A percentile compares a stretch with the other conserved stretches of the same genome.
Conservation (phyloP, 1,140 invertebrate species). For the Orchestia grillus region DNA sequence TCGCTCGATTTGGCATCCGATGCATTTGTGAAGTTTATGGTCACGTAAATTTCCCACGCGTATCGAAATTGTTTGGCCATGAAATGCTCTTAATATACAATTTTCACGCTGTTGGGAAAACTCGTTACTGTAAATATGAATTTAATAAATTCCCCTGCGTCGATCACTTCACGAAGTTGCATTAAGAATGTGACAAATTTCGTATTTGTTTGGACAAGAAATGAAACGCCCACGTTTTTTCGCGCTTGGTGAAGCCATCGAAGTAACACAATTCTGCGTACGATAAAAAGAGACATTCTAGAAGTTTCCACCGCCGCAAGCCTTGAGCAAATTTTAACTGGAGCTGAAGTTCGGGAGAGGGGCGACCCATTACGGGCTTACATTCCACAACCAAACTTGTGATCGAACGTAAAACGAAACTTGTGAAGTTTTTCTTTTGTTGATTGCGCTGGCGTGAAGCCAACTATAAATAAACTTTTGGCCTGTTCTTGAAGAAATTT, state of each 20-base stretch:
- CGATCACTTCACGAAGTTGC: background rate
- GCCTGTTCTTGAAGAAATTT: background rate
- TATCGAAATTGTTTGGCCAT: background rate
- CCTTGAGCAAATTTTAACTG: constrained; percentile 20
- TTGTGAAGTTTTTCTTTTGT: constrained; percentile 14
- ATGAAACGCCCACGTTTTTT: background rate
- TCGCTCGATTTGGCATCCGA: background rate
- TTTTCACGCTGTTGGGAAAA: background rate
- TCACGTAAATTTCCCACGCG: background rate
- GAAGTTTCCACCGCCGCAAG: background rate
- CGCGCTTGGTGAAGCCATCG: background rate
- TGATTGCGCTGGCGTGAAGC: constrained; percentile 46
- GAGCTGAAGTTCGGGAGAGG: background rate
- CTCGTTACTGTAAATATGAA: background rate
- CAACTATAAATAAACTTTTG: constrained; percentile 19
- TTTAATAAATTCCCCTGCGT: background rate
- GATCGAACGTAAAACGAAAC: constrained; percentile 50
- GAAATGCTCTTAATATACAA: background rate
- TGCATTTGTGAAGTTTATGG: background rate
- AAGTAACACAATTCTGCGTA: background rate
- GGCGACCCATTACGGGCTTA: background rate
- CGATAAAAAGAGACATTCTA: background rate
- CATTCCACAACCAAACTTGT: constrained; percentile 27
- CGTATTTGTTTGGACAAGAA: background rate
- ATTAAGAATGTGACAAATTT: background rate